phyloP scores from a whole-genome alignment of 2,797 vertebrate genomes.

The Alfaro cultratus region DNA sequence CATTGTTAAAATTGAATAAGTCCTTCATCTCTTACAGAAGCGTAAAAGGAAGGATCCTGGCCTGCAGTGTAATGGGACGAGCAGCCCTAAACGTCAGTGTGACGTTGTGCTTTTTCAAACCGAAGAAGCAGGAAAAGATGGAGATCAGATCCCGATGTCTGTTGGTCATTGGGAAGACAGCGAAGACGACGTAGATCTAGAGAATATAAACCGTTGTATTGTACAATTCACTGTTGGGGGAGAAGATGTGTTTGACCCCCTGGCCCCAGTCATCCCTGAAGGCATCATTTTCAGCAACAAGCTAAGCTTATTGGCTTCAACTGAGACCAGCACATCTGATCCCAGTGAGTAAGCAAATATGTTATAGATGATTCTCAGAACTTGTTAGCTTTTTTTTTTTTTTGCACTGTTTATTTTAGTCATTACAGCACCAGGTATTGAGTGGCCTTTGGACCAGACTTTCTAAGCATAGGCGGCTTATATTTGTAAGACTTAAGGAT shows the following conservation, averaged over 20 bases:
- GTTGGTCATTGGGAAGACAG: slow-evolving; percentile 14
- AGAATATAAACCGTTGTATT: slow-evolving; percentile 48
- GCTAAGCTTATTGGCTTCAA: neutral
- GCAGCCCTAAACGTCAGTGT: slow-evolving; percentile 51
- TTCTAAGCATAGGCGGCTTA: neutral
- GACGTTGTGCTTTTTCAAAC: slow-evolving; percentile 70
- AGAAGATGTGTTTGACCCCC: slow-evolving; percentile 27
- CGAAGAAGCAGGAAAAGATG: slow-evolving; percentile 34
- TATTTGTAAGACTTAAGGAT: neutral
- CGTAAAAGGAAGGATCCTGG: slow-evolving; percentile 34
- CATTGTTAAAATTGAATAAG: neutral
- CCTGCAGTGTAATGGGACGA: slow-evolving; percentile 46
- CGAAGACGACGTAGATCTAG: slow-evolving; percentile 34
- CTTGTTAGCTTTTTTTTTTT: neutral
- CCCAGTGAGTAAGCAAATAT: slow-evolving; percentile 72
- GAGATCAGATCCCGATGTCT: neutral
- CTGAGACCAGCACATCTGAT: slow-evolving; percentile 43
- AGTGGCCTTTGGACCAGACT: neutral
- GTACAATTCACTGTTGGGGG: slow-evolving; percentile 62
- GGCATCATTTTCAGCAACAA: neutral
- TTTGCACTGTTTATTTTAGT: neutral
- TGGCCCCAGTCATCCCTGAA: slow-evolving; percentile 22
- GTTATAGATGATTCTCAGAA: neutral
- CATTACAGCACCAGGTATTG: neutral
- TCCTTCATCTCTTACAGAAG: slow-evolving; percentile 40